Percentiles rank a stretch among this genome's conserved stretches.
Evolutionary conservation across 2,888 invertebrate species (phyloP).

Genomic region (Epinotia brunnichana): DNA sequence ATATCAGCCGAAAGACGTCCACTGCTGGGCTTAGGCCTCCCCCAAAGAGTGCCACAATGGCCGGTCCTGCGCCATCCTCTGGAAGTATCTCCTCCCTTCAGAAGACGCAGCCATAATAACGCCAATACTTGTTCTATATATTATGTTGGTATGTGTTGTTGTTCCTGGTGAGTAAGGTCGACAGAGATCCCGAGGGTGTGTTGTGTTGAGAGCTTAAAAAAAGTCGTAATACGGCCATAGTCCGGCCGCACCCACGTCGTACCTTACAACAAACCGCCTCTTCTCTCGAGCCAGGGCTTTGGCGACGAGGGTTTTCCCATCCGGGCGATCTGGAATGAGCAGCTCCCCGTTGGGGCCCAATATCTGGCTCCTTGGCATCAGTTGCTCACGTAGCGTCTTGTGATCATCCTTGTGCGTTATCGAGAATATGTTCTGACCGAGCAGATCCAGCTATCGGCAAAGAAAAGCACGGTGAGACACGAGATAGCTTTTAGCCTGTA

Average conservation of each 20-base stretch:
- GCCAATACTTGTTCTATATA: too few relatives aligned
- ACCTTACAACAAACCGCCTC: constrained; percentile 68
- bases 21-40: too few relatives aligned
- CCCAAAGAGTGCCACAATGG: too few relatives aligned
- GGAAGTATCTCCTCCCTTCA: too few relatives aligned
- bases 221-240: too few relatives aligned
- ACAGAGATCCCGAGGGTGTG: too few relatives aligned
- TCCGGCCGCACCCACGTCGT: not conserved
- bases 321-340: constrained; percentile 70
- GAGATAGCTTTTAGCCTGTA: not conserved
- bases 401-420: constrained; percentile 91
- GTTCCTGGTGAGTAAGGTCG: too few relatives aligned
- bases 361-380: constrained; percentile 79
- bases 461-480: constrained; percentile 3
- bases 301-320: constrained; percentile 54
- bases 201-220: too few relatives aligned
- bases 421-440: constrained; percentile 92
- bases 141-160: too few relatives aligned
- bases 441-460: constrained; percentile 89
- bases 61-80: too few relatives aligned
- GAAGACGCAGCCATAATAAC: too few relatives aligned
- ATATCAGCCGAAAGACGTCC: too few relatives aligned
- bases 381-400: constrained; percentile 87
- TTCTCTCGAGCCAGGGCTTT: constrained; percentile 60
- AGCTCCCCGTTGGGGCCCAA: constrained; percentile 83